Conservation (phyloP, 2,797 vertebrate species). For the Brotogeris chrysoptera region DNA sequence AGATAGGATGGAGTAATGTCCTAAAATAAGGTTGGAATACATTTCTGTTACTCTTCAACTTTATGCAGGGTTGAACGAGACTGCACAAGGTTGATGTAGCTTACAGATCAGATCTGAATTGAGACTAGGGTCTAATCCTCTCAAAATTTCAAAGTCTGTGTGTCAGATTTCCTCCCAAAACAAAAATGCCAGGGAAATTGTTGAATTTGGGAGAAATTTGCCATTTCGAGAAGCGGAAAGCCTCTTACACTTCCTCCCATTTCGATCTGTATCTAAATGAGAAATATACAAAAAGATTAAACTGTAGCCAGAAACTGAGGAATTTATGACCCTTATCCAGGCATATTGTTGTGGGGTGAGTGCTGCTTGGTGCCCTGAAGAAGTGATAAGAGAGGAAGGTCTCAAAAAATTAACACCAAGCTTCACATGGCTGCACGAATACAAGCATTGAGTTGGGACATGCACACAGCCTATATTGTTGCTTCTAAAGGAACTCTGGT, state of each 20-base stretch:
- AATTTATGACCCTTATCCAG: neutral
- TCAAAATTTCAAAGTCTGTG: neutral
- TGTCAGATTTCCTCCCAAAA: neutral
- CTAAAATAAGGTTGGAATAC: neutral
- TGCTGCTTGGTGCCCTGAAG: neutral
- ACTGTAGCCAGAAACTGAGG: neutral
- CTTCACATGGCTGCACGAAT: neutral
- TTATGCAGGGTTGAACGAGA: neutral
- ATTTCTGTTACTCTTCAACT: neutral
- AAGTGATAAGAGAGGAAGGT: neutral
- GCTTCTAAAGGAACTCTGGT: neutral
- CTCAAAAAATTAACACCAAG: neutral
- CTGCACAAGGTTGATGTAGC: accelerated
- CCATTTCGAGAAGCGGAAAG: neutral
- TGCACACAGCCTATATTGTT: neutral
- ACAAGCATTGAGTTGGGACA: neutral
- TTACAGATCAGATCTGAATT: neutral
- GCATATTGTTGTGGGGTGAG: neutral
- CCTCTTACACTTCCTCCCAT: neutral
- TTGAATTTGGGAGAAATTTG: neutral
- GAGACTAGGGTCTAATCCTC: neutral
- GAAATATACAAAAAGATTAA: neutral
- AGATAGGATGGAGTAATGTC: neutral
- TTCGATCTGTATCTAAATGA: neutral
- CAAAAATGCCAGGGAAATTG: neutral